Evolutionary conservation across 2,113 vertebrate species (phyloP).

Genomic region (Panthera leo): DNA sequence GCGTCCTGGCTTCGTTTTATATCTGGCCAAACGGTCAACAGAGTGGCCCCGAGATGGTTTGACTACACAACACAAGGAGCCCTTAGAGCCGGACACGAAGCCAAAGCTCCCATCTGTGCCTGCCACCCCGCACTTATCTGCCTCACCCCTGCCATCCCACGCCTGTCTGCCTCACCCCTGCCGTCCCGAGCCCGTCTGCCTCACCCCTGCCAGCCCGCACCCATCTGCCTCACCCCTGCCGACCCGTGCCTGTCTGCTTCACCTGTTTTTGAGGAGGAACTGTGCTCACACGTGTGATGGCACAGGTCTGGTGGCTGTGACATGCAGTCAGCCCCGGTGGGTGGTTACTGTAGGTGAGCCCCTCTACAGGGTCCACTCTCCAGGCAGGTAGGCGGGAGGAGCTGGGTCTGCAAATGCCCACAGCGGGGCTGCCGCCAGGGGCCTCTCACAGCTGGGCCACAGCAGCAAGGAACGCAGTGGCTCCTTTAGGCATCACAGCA

Average conservation of each 20-base stretch:
- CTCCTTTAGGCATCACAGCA: neutral
- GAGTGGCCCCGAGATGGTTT: neutral
- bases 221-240: neutral
- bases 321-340: fast-evolving
- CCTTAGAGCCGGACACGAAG: neutral
- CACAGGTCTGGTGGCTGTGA: neutral
- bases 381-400: neutral
- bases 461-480: fast-evolving
- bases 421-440: neutral
- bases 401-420: neutral
- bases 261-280: neutral
- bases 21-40: neutral
- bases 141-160: fast-evolving
- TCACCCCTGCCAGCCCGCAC: neutral
- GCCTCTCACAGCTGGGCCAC: neutral
- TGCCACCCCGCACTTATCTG: neutral
- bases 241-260: fast-evolving
- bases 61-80: neutral
- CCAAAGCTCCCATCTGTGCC: neutral
- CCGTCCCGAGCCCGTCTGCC: neutral
- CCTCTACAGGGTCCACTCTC: neutral
- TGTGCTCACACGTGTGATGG: neutral
- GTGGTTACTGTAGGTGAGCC: neutral
- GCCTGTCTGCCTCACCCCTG: neutral
- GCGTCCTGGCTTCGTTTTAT: neutral